A percentile compares a stretch with the other conserved stretches of the same genome.
Conservation (phyloP, 2,113 vertebrate genomes). For the Hydrolagus affinis region DNA sequence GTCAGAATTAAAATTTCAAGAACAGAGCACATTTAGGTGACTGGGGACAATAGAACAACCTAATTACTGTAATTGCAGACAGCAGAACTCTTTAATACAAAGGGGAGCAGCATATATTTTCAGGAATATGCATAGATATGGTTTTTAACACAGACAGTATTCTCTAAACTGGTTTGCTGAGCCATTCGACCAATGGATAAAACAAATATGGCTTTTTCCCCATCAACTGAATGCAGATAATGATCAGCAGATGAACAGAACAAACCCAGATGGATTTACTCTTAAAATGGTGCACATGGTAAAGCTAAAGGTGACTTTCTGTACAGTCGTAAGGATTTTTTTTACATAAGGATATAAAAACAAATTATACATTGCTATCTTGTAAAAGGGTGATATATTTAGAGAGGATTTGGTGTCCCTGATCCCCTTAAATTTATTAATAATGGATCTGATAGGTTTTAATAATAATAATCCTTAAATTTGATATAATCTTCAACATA, state of each 20-base stretch:
- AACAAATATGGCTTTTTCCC: constrained; percentile 3
- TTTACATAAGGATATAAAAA: not conserved
- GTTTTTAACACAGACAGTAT: constrained; percentile 1
- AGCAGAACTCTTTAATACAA: constrained; percentile 22
- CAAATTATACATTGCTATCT: not conserved
- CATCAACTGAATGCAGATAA: not conserved
- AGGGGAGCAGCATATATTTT: constrained; percentile 22
- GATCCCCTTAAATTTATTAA: too few species aligned
- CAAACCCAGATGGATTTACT: constrained; percentile 3
- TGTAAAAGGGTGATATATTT: not conserved
- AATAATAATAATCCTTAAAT: too few species aligned
- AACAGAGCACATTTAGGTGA: constrained; percentile 14
- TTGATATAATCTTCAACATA: too few species aligned
- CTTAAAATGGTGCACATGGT: not conserved
- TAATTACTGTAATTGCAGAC: constrained; percentile 32
- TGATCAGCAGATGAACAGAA: not conserved
- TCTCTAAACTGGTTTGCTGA: constrained; percentile 18
- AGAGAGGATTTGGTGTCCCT: not conserved
- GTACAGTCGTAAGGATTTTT: not conserved
- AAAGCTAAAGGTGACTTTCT: not conserved
- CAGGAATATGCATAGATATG: constrained; percentile 19
- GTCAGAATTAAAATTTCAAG: constrained; percentile 29
- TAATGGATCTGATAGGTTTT: too few species aligned
- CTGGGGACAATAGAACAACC: constrained; percentile 25
- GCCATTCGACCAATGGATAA: constrained; percentile 1